Evolutionary conservation across 1,140 invertebrate species (phyloP), one percentile per base, ranked within the genome.

Genomic region (Diorhabda carinulata): DNA sequence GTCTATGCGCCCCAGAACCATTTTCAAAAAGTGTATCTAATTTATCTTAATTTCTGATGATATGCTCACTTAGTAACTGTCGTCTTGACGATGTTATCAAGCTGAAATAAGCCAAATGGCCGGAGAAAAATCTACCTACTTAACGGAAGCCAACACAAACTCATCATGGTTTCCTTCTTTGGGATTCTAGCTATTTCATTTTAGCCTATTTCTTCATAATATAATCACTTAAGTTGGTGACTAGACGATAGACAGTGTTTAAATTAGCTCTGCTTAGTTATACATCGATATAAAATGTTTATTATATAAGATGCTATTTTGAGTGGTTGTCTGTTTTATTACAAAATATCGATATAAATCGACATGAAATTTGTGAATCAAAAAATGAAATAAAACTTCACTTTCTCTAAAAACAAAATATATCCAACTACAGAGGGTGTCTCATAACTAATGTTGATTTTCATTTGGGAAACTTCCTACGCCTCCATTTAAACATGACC

Each of bases 11-110:
- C 47, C n/a, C 25, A 25, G 25, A 52, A 6, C n/a, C 47, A 52
- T 52, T 47, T 62, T 41, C 41, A 10, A 41, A 8, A 10, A 44
- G 43, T 47, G 41, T n/a, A 41, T 10, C 61, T 62, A 62, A 62
- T 62, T 62, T 43, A 62, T 62, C 61, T 62, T 62, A 62, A 62
- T 62, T 62, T 62, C 61, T 62, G 61, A 62, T 43, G 61, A 43
- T 62, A 62, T 10, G 61, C 61, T 62, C 61, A 62, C 61, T 62
- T 43, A 62, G 61, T 62, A 41, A 62, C 61, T 62, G 61, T 10
- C 61, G 43, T 62, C 43, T 43, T 43, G 10, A 2, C 42, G 61
- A 62, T 62, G 41, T 62, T 62, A 62, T 62, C 61, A 10, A 8
- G 43, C 44, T 62, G 61, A 62, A 62, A 62, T 10, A 62, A 43